Base-by-base conservation (phyloP, 1,140 invertebrate genomes). In the Nasonia vitripennis region DNA sequence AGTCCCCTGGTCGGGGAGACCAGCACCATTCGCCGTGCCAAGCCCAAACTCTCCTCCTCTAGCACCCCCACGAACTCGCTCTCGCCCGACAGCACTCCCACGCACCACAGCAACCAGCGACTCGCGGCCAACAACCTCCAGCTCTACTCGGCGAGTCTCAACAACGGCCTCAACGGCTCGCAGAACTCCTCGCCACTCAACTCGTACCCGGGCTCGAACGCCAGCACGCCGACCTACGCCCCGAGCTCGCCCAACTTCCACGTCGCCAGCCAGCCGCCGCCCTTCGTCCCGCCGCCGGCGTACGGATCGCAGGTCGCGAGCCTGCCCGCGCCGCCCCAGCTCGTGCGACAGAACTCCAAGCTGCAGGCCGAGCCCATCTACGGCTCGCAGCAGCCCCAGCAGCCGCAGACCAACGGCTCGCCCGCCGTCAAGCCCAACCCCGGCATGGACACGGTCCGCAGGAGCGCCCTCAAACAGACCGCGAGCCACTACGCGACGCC, bases 1-100 rank as follows among this genome's bases (percentile, higher is more conserved):
- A 92, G 94, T 91, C 91, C 91, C 83, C 62, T 92, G 0, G 93
- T 91, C 9, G 93, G 92, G 0, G 94, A 94, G 48, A 94, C 93
- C 0, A 93, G 92, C 23, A 94, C 94, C 9, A 93, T 94, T 74
- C 91, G 93, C 62, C 91, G 93, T 10, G 92, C 92, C 12, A 92
- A 92, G 62, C 91, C 92, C 0, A 93, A 93, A 78, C 12, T 88
- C 78, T 93, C 94, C 0, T 89, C 91, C 1, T 91, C 92, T 75
- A 87, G 75, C 67, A 93, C 92, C 0, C 93, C 93, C 0, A 92
- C 92, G 2, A 93, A 92, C 71, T 89, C 91, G 75, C 88, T 88
- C 4, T 89, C 88, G 9, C 85, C 88, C 0, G 89, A 90, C 0
- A 86, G 70, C n/a, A 88, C 88, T 0, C 87, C 89, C 2, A 89